Percentiles rank a stretch among this genome's conserved stretches.
Conservation (phyloP, 2,888 invertebrate species). For the Cynaeus angustus region DNA sequence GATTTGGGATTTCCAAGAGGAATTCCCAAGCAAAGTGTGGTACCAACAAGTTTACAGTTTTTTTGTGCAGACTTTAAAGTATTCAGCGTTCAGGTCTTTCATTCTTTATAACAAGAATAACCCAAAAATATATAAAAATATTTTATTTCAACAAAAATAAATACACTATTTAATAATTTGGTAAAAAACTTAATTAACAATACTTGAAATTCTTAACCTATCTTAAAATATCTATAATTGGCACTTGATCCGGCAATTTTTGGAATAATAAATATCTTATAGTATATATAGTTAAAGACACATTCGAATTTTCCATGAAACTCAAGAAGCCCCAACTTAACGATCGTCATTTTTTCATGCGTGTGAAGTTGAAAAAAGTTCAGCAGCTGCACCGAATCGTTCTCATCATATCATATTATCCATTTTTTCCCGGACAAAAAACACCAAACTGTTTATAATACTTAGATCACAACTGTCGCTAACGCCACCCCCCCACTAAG, state of each 20-base stretch:
- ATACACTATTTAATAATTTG: constrained; percentile 54
- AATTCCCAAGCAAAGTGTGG: too few species aligned
- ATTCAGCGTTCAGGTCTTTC: not conserved
- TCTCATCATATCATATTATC: constrained; percentile 69
- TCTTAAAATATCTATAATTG: constrained; percentile 20
- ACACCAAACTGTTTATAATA: constrained; percentile 47
- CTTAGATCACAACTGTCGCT: constrained; percentile 62
- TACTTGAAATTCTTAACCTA: constrained; percentile 11
- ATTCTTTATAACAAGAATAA: not conserved
- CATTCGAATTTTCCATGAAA: constrained; percentile 33
- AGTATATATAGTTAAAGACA: not conserved
- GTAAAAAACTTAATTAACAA: constrained; percentile 44
- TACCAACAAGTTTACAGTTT: too few species aligned
- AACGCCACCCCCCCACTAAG: constrained; percentile 57
- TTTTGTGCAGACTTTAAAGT: too few species aligned
- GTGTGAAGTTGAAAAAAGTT: constrained; percentile 53
- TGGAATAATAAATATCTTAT: constrained; percentile 40
- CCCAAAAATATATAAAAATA: constrained; percentile 50
- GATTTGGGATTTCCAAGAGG: not conserved
- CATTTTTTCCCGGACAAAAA: constrained; percentile 59
- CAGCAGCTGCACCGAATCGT: constrained; percentile 66
- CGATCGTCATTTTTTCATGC: constrained; percentile 36
- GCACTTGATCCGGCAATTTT: constrained; percentile 21
- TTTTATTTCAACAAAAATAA: constrained; percentile 62
- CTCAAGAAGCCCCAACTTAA: constrained; percentile 39